phyloP scores from a whole-genome alignment of 2,113 vertebrate species.

The Trinectes maculatus region DNA sequence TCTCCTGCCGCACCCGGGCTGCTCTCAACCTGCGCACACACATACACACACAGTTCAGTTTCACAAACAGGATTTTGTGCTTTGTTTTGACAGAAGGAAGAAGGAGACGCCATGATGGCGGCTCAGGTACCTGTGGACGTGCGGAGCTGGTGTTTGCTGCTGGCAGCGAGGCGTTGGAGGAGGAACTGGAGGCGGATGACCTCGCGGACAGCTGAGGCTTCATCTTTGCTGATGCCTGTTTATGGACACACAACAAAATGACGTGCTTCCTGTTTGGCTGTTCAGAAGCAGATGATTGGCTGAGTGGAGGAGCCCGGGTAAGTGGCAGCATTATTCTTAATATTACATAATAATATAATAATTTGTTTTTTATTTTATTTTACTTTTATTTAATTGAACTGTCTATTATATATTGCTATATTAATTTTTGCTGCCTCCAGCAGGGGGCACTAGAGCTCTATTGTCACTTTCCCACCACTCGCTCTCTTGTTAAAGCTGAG shows the following conservation, averaged over 20 bases:
- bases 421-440: too few species aligned
- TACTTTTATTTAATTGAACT: too few species aligned
- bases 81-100: too few species aligned
- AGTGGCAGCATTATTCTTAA: too few species aligned
- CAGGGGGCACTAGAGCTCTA: conserved; percentile 4
- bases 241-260: background rate
- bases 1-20: conserved; percentile 34
- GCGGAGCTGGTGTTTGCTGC: conserved; percentile 6
- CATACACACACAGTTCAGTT: conserved; percentile 11
- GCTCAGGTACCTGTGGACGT: conserved; percentile 43
- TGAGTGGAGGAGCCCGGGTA: too few species aligned
- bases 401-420: too few species aligned
- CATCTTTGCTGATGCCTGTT: conserved; percentile 29
- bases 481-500: conserved; percentile 3
- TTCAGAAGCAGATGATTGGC: too few species aligned
- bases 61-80: background rate
- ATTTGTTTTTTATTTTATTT: too few species aligned
- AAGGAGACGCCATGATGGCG: too few species aligned
- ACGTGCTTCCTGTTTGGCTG: background rate
- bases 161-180: conserved; percentile 55
- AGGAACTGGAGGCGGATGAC: conserved; percentile 56
- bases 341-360: too few species aligned
- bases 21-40: conserved; percentile 14
- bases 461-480: too few species aligned
- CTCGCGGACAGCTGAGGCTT: conserved; percentile 56